These are phyloP conservation scores for Coccyzus lansbergi DNA, from an alignment of 2,797 vertebrate genomes.

Conservation along the genomic window DNA sequence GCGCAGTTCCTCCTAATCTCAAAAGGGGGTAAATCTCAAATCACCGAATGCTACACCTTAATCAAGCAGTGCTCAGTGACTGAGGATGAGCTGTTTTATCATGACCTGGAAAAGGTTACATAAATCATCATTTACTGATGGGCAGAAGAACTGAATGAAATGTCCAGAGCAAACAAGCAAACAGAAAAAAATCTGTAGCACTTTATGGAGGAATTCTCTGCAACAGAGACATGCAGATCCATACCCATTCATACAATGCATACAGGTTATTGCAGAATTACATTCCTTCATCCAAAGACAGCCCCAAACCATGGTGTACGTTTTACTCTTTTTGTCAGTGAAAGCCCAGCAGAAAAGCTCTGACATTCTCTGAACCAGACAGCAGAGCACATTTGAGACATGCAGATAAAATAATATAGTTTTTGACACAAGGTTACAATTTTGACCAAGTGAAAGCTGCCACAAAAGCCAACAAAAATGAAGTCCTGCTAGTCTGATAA, in stretches of 20 bases:
- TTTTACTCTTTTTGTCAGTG: not conserved
- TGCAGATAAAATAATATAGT: fast-evolving
- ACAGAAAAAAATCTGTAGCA: not conserved
- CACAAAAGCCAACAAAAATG: fast-evolving
- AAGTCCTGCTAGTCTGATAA: fast-evolving
- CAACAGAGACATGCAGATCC: not conserved
- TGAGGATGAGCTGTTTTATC: not conserved
- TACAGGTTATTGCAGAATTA: not conserved
- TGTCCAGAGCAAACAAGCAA: not conserved
- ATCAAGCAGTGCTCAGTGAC: not conserved
- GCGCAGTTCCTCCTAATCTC: not conserved
- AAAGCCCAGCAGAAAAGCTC: not conserved
- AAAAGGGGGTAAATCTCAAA: not conserved
- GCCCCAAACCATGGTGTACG: fast-evolving
- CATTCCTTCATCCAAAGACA: fast-evolving
- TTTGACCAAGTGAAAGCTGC: not conserved
- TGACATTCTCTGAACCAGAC: fast-evolving
- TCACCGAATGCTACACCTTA: not conserved
- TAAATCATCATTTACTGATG: not conserved
- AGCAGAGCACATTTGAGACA: not conserved
- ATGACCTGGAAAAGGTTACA: not conserved
- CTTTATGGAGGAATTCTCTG: not conserved
- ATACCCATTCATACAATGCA: not conserved
- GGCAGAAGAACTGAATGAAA: not conserved
- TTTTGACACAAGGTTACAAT: not conserved